Conservation (phyloP, 2,113 vertebrate species). For the Morone saxatilis region DNA sequence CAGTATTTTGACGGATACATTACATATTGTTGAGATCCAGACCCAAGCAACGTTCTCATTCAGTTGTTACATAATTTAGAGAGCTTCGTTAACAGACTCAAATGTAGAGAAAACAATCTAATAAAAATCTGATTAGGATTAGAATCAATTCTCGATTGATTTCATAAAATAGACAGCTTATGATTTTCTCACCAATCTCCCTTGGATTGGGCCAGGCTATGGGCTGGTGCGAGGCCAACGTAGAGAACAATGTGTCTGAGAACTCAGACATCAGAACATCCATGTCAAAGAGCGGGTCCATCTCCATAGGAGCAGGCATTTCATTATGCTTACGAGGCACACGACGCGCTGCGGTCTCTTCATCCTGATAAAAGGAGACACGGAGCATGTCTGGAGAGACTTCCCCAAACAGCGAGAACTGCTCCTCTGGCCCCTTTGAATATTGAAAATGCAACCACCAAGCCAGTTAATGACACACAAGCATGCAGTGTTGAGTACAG, state of each 20-base stretch:
- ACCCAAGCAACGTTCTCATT: background rate
- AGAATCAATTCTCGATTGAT: background rate
- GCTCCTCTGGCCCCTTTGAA: conserved; percentile 84
- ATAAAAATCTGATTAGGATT: background rate
- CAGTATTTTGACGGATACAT: background rate
- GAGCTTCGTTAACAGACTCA: background rate
- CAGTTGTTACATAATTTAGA: background rate
- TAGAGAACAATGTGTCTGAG: conserved; percentile 97
- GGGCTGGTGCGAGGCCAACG: conserved; percentile 92
- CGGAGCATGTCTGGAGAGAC: conserved; percentile 87
- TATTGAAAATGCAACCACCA: conserved; percentile 77
- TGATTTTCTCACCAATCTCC: conserved; percentile 90
- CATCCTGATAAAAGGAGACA: conserved; percentile 90
- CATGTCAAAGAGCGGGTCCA: conserved; percentile 93
- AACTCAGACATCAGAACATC: conserved; percentile 97
- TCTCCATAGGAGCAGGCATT: conserved; percentile 94
- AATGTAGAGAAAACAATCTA: background rate
- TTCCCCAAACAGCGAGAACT: conserved; percentile 87
- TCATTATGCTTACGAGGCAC: conserved; percentile 85
- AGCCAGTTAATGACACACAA: conserved; percentile 71
- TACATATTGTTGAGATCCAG: background rate
- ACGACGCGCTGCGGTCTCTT: conserved; percentile 85
- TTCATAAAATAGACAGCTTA: background rate
- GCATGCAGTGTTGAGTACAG: conserved; percentile 63
- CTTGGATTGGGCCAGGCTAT: conserved; percentile 94